Percentiles rank a stretch among this genome's conserved stretches.
Conservation (phyloP, 2,113 vertebrate species). For the Pollimyrus isidori region DNA sequence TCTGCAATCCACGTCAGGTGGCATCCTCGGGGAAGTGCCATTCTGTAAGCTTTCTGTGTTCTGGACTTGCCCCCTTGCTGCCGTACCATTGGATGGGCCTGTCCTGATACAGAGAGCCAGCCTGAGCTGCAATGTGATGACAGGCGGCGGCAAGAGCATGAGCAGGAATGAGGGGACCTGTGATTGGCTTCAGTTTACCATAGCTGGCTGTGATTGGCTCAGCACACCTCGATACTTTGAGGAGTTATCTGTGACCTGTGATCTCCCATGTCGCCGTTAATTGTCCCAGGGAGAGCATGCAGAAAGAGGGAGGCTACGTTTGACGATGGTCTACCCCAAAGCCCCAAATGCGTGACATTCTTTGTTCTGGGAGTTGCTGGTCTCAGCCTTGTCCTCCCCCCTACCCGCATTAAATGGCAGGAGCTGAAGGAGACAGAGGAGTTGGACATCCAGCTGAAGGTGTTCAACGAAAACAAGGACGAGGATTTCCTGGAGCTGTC, state of each 20-base stretch:
- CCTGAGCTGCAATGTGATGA: neutral
- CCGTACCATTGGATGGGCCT: neutral
- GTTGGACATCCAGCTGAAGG: slow-evolving; percentile 94
- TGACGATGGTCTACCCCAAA: neutral
- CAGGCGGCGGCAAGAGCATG: neutral
- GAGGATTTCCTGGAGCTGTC: slow-evolving; percentile 91
- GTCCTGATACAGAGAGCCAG: neutral
- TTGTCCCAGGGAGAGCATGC: neutral
- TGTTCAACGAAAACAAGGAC: slow-evolving; percentile 98
- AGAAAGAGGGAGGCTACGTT: neutral
- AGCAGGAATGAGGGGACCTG: neutral
- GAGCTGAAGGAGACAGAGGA: slow-evolving; percentile 95
- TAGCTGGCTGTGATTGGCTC: neutral
- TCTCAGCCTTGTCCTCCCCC: neutral
- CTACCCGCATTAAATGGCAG: slow-evolving; percentile 47
- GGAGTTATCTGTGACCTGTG: neutral
- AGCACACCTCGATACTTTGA: neutral
- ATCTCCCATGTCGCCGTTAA: neutral
- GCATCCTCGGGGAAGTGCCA: neutral
- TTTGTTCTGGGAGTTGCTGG: neutral
- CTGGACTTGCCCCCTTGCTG: neutral
- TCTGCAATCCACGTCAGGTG: too few relatives aligned
- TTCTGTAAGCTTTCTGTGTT: neutral
- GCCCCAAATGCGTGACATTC: neutral
- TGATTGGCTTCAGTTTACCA: neutral